Evolutionary conservation across 2,797 vertebrate genomes (phyloP), one percentile per base, ranked within the genome.

Genomic region (Girardinus metallicus): DNA sequence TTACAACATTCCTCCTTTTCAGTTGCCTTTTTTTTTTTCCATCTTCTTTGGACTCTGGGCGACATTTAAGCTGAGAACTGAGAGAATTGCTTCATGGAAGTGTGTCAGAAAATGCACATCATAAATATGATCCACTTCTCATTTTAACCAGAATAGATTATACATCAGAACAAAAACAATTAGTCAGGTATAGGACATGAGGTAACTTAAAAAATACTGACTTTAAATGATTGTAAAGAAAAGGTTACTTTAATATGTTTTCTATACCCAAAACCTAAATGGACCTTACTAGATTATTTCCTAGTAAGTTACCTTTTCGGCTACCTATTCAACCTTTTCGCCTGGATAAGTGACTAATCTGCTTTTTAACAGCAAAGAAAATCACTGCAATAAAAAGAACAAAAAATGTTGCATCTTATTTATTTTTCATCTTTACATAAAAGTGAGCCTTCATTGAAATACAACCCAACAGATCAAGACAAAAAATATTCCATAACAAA

Each of bases 1-100:
- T 79, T 43, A 36, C 39, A n/a, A 26, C 66, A 77, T 64, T 60
- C 46, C 71, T 26, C 18, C 39, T 39, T 62, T 81, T 72, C 83
- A 81, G 74, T 44, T 84, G 55, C 51, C 82, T 36, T 64, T 83
- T 73, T 64, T 11, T n/a, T 31, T 62, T 13, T 13, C 0, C 1
- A 31, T 26, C 51, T 36, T 77, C n/a, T 83, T 81, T 79, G 80
- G 62, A 62, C 41, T 29, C 60, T 55, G 77, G 71, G 47, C 11
- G 26, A 43, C 3, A 13, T 34, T 51, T 64, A 29, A 81, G 57
- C 36, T 66, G 47, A 71, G 47, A 77, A 76, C 13, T 72, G 23
- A 15, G 36, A 72, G 49, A 72, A 39, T 36, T 5, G 53, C 26
- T 60, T 49, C 23, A 15, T 71, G 7, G 46, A 76, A 76, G 75